phyloP scores from a whole-genome alignment of 2,113 vertebrate genomes.

The Pterocles burchelli region DNA sequence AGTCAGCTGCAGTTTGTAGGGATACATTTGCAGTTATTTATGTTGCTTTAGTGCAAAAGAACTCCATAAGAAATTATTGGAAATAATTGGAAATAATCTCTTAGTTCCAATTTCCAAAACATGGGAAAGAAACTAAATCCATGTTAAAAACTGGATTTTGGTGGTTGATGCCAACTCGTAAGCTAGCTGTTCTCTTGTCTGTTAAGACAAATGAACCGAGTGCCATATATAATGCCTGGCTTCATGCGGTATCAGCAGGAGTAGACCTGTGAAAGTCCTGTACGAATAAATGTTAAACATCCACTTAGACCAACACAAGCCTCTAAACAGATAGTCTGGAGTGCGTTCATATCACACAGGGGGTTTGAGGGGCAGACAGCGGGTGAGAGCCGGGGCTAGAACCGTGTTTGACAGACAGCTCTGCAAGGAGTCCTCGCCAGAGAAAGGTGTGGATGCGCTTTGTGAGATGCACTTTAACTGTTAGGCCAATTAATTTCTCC shows the following conservation, averaged over 20 bases:
- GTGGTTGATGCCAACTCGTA: not conserved
- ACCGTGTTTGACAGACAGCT: not conserved
- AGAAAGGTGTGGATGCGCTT: not conserved
- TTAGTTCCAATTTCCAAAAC: not conserved
- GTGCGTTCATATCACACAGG: not conserved
- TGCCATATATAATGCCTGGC: not conserved
- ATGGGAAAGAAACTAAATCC: not conserved
- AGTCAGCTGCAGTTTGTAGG: not conserved
- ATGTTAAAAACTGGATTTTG: not conserved
- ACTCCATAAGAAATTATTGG: not conserved
- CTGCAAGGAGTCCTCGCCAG: not conserved
- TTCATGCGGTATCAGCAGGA: not conserved
- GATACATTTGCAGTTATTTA: not conserved
- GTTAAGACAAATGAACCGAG: not conserved
- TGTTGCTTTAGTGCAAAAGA: not conserved
- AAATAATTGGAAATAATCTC: not conserved
- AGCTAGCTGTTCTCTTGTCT: not conserved
- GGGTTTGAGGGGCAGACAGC: not conserved
- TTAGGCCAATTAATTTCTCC: slow-evolving; percentile 46
- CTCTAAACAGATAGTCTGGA: not conserved
- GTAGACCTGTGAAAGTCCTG: not conserved
- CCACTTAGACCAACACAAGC: not conserved
- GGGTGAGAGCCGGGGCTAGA: not conserved
- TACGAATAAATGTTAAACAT: not conserved
- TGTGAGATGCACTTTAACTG: not conserved